These are phyloP conservation scores for Scaptomyza tumidula DNA, from an alignment of 2,888 invertebrate genomes.

Conservation along the genomic window DNA sequence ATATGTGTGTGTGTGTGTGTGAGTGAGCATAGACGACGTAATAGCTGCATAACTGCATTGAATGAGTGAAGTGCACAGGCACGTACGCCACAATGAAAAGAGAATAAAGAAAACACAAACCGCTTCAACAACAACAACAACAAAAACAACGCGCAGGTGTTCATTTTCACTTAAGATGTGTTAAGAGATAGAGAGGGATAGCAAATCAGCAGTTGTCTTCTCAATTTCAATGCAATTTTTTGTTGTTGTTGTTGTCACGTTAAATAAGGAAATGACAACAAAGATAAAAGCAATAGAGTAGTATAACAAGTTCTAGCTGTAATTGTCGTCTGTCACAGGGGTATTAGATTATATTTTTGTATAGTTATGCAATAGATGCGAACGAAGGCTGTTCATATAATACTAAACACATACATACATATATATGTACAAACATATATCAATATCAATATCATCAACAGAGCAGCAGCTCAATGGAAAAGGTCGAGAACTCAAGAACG, in stretches of 20 bases:
- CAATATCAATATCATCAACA: constrained; percentile 12
- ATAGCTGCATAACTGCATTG: constrained; percentile 76
- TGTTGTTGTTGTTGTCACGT: constrained; percentile 60
- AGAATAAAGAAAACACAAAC: constrained; percentile 25
- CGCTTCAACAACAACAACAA: constrained; percentile 40
- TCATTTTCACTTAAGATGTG: constrained; percentile 62
- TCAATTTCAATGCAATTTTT: constrained; percentile 77
- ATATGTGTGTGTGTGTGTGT: constrained; percentile 24
- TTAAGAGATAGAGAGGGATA: constrained; percentile 7
- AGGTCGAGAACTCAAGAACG: constrained; percentile 42
- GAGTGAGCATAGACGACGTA: constrained; percentile 68
- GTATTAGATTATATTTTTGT: constrained; percentile 28
- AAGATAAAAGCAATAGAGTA: constrained; percentile 25
- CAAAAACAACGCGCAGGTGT: constrained; percentile 66
- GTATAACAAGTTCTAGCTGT: constrained; percentile 49
- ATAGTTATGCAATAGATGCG: constrained; percentile 46
- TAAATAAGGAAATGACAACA: constrained; percentile 77
- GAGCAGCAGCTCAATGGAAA: constrained; percentile 14
- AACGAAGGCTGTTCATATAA: constrained; percentile 37
- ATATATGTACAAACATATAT: not conserved
- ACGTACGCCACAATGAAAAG: constrained; percentile 68
- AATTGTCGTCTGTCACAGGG: constrained; percentile 17
- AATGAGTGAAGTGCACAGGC: constrained; percentile 53
- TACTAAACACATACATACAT: not conserved
- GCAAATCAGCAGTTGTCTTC: constrained; percentile 57